A percentile compares a stretch with the other conserved stretches of the same genome.
phyloP scores from a whole-genome alignment of 2,797 vertebrate genomes.

The Epinephelus coioides region DNA sequence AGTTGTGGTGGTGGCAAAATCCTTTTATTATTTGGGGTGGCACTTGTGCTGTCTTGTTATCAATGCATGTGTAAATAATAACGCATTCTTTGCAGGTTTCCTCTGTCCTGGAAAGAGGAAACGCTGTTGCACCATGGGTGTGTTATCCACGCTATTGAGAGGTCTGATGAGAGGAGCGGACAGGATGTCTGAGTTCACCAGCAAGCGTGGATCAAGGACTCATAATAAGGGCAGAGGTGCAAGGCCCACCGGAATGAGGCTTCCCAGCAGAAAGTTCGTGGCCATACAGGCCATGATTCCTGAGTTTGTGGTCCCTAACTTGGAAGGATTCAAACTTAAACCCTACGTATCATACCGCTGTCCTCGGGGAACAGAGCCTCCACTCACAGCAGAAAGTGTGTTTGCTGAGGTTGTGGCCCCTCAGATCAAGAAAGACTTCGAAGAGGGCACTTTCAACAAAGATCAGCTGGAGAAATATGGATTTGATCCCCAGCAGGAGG shows the following conservation, averaged over 20 bases:
- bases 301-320: constrained; percentile 90
- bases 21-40: not conserved
- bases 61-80: not conserved
- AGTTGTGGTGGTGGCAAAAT: not conserved
- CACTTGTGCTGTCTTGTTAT: not conserved
- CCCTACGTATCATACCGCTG: constrained; percentile 93
- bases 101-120: not conserved
- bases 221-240: constrained; percentile 89
- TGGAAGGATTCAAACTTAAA: constrained; percentile 91
- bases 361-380: constrained; percentile 80
- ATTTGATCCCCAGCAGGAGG: constrained; percentile 91
- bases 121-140: constrained; percentile 85
- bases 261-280: constrained; percentile 86
- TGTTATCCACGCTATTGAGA: constrained; percentile 87
- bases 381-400: constrained; percentile 86
- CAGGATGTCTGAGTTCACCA: constrained; percentile 92
- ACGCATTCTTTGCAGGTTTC: constrained; percentile 14
- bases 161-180: constrained; percentile 92
- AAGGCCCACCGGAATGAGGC: constrained; percentile 81
- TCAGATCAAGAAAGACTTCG: constrained; percentile 88
- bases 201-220: constrained; percentile 91
- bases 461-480: constrained; percentile 91
- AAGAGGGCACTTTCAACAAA: constrained; percentile 84
- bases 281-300: constrained; percentile 90
- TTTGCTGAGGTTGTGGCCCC: constrained; percentile 89